A percentile compares a stretch with the other conserved stretches of the same genome.
phyloP scores from a whole-genome alignment of 2,113 vertebrate species.

The Gorilla gorilla region DNA sequence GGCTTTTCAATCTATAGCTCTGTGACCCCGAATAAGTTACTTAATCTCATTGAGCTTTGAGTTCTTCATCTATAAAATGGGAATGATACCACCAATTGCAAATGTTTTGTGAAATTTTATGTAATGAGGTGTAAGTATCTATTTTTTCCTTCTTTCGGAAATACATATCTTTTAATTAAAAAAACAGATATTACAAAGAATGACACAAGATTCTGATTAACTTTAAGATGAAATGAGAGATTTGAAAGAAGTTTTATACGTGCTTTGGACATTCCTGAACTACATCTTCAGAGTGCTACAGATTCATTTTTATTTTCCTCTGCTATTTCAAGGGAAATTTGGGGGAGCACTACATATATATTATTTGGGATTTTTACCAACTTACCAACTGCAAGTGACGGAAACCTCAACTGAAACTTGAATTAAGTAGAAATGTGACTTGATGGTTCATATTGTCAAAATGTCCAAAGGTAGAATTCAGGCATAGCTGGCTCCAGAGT shows the following conservation, averaged over 20 bases:
- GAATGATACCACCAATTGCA: not conserved
- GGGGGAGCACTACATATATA: not conserved
- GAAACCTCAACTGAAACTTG: not conserved
- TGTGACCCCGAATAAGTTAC: not conserved
- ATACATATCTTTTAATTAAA: not conserved
- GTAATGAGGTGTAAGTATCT: not conserved
- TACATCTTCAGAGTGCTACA: not conserved
- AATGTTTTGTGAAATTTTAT: not conserved
- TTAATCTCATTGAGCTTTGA: not conserved
- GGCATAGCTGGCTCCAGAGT: not conserved
- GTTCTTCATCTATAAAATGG: not conserved
- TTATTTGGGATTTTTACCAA: not conserved
- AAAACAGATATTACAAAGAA: not conserved
- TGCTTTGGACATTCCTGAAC: not conserved
- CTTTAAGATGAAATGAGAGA: not conserved
- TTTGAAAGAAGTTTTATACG: not conserved
- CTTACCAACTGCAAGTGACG: not conserved
- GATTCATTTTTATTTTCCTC: not conserved
- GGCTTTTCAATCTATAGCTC: not conserved
- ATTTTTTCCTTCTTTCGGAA: not conserved
- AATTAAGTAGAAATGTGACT: not conserved
- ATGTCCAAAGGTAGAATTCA: not conserved
- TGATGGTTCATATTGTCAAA: not conserved
- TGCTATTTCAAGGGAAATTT: not conserved
- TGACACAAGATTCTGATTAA: not conserved